Percentiles rank a stretch among this genome's conserved stretches.
phyloP scores from a whole-genome alignment of 2,113 vertebrate species.

The Phrynocephalus versicolor region DNA sequence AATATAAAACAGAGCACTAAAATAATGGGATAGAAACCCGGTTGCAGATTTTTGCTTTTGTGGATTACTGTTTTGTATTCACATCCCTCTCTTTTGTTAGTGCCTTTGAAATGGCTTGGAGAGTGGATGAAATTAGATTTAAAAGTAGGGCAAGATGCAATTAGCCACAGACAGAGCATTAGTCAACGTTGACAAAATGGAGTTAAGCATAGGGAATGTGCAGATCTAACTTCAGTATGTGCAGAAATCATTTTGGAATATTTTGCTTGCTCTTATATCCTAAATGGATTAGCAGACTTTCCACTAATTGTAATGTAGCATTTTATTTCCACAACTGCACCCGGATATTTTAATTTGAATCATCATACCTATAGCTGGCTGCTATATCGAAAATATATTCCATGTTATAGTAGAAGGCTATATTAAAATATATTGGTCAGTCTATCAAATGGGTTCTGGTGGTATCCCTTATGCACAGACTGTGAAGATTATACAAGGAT shows the following conservation, averaged over 20 bases:
- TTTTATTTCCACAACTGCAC: constrained; percentile 58
- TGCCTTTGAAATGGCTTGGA: constrained; percentile 54
- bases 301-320: constrained; percentile 52
- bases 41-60: constrained; percentile 31
- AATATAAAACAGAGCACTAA: constrained; percentile 15
- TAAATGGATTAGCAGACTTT: constrained; percentile 58
- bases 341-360: constrained; percentile 30
- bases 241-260: constrained; percentile 36
- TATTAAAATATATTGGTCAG: background rate
- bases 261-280: constrained; percentile 51
- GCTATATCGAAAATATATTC: constrained; percentile 32
- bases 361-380: constrained; percentile 31
- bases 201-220: constrained; percentile 35
- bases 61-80: constrained; percentile 45
- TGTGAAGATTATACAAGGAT: background rate
- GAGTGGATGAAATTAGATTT: constrained; percentile 63
- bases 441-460: background rate
- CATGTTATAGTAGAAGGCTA: background rate
- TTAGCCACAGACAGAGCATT: constrained; percentile 51
- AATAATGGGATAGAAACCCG: background rate
- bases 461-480: background rate
- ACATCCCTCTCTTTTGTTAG: background rate
- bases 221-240: constrained; percentile 41
- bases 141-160: constrained; percentile 49
- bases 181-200: constrained; percentile 44